These are phyloP conservation scores for Silurus glanis DNA, from an alignment of 2,113 vertebrate species.

Conservation along the genomic window DNA sequence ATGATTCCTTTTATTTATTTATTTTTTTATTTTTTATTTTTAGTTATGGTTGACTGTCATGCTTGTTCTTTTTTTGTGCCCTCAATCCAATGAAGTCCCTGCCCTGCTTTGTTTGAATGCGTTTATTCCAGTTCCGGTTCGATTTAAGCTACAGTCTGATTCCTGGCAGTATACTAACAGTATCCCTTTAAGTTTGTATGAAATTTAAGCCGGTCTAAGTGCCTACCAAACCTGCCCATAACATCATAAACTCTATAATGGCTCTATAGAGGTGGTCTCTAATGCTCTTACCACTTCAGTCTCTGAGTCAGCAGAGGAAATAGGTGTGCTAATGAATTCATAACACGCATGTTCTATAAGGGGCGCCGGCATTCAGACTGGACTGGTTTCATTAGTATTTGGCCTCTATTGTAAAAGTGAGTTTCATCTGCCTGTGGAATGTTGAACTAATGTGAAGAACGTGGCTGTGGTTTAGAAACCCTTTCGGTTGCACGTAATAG, in stretches of 20 bases:
- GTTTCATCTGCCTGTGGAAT: background rate
- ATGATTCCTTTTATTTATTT: too few relatives aligned
- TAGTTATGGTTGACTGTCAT: too few relatives aligned
- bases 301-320: constrained; percentile 30
- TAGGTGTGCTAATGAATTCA: constrained; percentile 9
- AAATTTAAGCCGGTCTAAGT: constrained; percentile 26
- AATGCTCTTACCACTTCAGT: constrained; percentile 25
- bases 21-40: too few relatives aligned
- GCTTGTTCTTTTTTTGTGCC: background rate
- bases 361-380: background rate
- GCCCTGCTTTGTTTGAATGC: background rate
- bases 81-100: background rate
- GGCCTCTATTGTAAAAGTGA: background rate
- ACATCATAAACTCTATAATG: constrained; percentile 24
- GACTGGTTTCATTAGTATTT: constrained; percentile 11
- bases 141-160: constrained; percentile 5
- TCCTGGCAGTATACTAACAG: constrained; percentile 34
- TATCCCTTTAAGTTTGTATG: constrained; percentile 18
- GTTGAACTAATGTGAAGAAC: background rate
- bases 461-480: background rate
- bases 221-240: constrained; percentile 19
- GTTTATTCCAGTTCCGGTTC: background rate
- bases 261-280: background rate
- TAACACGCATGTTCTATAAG: background rate
- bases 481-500: background rate